Conservation (phyloP, 2,797 vertebrate species). For the Poeciliopsis infans region DNA sequence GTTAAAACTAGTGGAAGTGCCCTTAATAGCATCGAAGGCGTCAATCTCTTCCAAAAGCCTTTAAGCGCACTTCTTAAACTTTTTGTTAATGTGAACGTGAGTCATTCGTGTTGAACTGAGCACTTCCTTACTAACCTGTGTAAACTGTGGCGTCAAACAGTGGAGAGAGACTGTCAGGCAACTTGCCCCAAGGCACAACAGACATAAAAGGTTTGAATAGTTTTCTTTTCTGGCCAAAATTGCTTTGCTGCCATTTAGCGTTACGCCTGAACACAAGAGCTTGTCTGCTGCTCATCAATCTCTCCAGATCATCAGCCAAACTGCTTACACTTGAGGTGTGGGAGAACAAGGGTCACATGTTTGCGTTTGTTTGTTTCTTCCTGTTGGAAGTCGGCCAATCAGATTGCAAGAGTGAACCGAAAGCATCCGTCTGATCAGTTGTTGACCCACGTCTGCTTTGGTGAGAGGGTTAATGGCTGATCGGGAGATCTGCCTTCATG, state of each 20-base stretch:
- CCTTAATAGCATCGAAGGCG: background rate
- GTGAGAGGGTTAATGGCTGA: background rate
- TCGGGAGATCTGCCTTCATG: background rate
- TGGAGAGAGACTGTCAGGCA: background rate
- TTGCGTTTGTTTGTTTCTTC: background rate
- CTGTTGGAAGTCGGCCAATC: slow-evolving; percentile 9
- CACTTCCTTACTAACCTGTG: background rate
- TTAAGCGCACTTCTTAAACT: background rate
- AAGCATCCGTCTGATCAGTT: background rate
- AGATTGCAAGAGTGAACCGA: background rate
- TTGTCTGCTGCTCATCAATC: background rate
- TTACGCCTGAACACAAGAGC: background rate
- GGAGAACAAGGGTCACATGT: background rate
- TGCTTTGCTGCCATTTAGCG: background rate
- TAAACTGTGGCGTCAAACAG: background rate
- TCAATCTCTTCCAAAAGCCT: background rate
- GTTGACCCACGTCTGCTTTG: background rate
- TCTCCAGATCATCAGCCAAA: background rate
- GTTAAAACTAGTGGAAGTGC: slow-evolving; percentile 3
- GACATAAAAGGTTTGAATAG: background rate
- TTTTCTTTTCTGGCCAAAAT: background rate
- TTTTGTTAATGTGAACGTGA: background rate
- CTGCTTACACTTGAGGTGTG: slow-evolving; percentile 5
- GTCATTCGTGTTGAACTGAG: slow-evolving; percentile 13
- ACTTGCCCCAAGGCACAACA: background rate